Conservation (phyloP, 2,888 invertebrate species). For the Himalopsyche tibetana region DNA sequence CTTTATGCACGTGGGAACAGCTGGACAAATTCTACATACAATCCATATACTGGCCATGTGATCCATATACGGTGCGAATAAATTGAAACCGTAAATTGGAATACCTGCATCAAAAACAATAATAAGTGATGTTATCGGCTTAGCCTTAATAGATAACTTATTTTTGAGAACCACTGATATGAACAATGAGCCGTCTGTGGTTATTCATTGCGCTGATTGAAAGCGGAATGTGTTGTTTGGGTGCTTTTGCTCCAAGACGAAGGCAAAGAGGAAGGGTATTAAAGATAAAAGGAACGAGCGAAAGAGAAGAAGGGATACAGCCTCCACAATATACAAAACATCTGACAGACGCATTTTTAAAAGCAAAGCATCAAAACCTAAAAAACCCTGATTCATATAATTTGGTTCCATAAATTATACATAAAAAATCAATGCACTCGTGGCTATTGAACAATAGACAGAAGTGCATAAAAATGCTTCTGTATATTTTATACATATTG, state of each 20-base stretch:
- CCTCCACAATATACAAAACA: background rate
- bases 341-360: background rate
- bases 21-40: no score
- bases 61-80: no score
- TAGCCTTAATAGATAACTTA: background rate
- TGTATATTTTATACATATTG: no score
- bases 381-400: background rate
- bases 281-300: background rate
- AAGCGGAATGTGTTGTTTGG: constrained; percentile 31
- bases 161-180: background rate
- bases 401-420: background rate
- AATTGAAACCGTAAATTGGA: no score
- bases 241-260: constrained; percentile 10
- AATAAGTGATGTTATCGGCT: background rate
- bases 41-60: no score
- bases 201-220: constrained; percentile 34
- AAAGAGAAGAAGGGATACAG: background rate
- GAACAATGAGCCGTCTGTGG: constrained; percentile 17
- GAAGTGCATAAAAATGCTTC: no score
- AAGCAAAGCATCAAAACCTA: background rate
- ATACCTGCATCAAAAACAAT: no score
- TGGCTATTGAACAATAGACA: no score
- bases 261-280: background rate
- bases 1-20: no score
- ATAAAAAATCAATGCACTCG: no score